Evolutionary conservation across 2,888 invertebrate genomes (phyloP).

Genomic region (Drosophila meridiana): DNA sequence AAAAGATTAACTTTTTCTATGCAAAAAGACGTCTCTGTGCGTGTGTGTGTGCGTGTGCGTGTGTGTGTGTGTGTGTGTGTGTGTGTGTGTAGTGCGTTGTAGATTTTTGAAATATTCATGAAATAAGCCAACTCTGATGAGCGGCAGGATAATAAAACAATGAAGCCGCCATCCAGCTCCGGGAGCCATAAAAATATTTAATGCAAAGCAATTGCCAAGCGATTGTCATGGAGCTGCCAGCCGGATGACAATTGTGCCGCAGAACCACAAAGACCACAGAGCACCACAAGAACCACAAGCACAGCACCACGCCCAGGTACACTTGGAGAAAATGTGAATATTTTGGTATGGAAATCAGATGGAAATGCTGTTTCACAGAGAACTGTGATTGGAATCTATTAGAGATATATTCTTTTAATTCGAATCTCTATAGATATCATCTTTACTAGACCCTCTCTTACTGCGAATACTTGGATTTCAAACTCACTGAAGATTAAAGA

Average conservation of each 20-base stretch:
- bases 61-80: constrained; percentile 9
- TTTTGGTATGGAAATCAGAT: background rate
- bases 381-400: background rate
- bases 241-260: constrained; percentile 66
- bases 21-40: constrained; percentile 46
- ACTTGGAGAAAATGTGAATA: background rate
- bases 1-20: constrained; percentile 77
- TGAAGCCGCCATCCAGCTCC: constrained; percentile 63
- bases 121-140: constrained; percentile 53
- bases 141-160: constrained; percentile 73
- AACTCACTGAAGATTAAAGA: no score
- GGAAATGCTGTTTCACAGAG: background rate
- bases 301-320: constrained; percentile 20
- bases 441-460: background rate
- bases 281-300: constrained; percentile 9
- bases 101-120: constrained; percentile 78
- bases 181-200: constrained; percentile 79
- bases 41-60: constrained; percentile 4
- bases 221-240: constrained; percentile 25
- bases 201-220: constrained; percentile 54
- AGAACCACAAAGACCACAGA: constrained; percentile 14
- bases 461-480: no score
- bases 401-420: background rate
- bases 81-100: constrained; percentile 37
- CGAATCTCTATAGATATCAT: background rate